phyloP scores from a whole-genome alignment of 2,113 vertebrate genomes.

The Eretmochelys imbricata region DNA sequence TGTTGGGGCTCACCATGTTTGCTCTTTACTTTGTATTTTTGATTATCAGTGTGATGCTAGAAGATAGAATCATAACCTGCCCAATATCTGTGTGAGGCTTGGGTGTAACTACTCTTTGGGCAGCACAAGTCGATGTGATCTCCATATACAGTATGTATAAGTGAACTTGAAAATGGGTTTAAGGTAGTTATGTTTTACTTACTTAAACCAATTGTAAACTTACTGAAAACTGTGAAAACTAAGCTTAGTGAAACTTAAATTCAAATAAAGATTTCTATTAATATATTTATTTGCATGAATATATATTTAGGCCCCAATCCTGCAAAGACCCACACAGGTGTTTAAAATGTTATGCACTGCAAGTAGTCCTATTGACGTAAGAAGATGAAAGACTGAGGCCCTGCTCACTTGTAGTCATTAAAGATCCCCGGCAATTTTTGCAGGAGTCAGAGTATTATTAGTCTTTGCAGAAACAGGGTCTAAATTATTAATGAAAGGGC shows the following conservation, averaged over 20 bases:
- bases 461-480: background rate
- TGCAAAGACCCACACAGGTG: background rate
- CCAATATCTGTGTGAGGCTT: slow-evolving; percentile 83
- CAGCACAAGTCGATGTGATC: background rate
- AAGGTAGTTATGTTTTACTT: slow-evolving; percentile 15
- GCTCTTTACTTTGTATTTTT: slow-evolving; percentile 94
- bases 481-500: background rate
- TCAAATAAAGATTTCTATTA: background rate
- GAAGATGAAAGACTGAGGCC: background rate
- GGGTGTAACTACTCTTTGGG: background rate
- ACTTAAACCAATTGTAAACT: background rate
- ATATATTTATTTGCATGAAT: background rate
- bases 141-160: background rate
- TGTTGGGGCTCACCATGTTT: slow-evolving; percentile 93
- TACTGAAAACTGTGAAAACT: background rate
- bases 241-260: background rate
- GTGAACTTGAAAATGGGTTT: background rate
- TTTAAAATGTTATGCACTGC: background rate
- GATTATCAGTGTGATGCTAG: slow-evolving; percentile 94
- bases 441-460: background rate
- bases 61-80: slow-evolving; percentile 92
- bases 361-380: background rate
- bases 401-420: background rate
- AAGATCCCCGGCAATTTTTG: background rate
- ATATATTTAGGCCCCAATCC: background rate